Conservation (phyloP, 2,888 invertebrate species). For the Pinctada fucata region DNA sequence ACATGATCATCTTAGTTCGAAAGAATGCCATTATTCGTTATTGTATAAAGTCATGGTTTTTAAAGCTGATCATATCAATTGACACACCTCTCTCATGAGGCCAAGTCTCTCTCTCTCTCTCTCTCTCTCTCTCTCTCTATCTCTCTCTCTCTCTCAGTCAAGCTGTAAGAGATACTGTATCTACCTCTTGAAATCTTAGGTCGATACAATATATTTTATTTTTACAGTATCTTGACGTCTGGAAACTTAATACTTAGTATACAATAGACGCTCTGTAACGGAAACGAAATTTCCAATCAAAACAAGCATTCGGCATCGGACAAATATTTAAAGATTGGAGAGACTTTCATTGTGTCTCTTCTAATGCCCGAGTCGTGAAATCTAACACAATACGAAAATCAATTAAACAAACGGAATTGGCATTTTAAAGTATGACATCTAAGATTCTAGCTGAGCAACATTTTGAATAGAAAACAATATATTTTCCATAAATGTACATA, state of each 20-base stretch:
- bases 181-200: too few relatives aligned
- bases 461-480: constrained; percentile 29
- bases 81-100: too few relatives aligned
- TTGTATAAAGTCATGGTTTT: too few relatives aligned
- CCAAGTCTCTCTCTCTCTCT: too few relatives aligned
- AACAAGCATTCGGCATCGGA: constrained; percentile 16
- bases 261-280: constrained; percentile 13
- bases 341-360: constrained; percentile 18
- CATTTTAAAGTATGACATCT: constrained; percentile 36
- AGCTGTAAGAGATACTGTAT: too few relatives aligned
- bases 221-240: constrained; percentile 13
- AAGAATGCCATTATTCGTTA: too few relatives aligned
- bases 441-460: constrained; percentile 19
- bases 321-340: constrained; percentile 25
- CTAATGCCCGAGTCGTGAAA: constrained; percentile 20
- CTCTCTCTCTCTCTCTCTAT: too few relatives aligned
- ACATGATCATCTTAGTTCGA: too few relatives aligned
- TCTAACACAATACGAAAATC: constrained; percentile 22
- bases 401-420: constrained; percentile 35
- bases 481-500: constrained; percentile 33
- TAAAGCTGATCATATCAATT: too few relatives aligned
- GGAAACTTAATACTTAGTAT: constrained; percentile 16
- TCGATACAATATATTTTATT: neutral
- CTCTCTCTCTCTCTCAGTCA: too few relatives aligned
- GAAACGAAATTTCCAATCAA: constrained; percentile 14